Evolutionary conservation across 2,113 vertebrate species (phyloP), one percentile per base, ranked within the genome.

Genomic region (Chaetodon auriga): DNA sequence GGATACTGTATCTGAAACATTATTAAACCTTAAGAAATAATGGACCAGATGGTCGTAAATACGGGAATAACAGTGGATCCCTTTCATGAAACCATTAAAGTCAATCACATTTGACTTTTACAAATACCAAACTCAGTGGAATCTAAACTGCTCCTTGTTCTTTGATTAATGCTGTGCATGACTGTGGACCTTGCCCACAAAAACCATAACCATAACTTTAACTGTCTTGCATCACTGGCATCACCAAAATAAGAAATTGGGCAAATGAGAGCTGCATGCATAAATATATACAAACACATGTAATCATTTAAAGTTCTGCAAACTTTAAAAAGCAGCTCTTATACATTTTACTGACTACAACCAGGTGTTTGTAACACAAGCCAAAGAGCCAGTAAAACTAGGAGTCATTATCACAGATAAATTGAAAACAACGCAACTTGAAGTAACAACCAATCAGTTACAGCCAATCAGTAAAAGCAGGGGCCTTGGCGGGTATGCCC

Each of bases 1-100:
- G 88, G 88, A 85, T 92, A 93, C 89, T 92, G 87, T 87, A 93
- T 89, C 85, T 90, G 69, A 90, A 92, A 92, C 87, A 91, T 91
- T 91, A 91, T 93, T 92, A 92, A 92, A 92, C 88, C 78, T 81
- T 80, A 53, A 76, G 84, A 77, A 76, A 87, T 83, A 87, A 66
- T 12, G 75, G 62, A 89, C 80, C 92, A 92, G 87, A 91, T 92
- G 93, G 90, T 65, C 69, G 90, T 92, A 93, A 91, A 93, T 88
- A 79, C 86, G 78, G 62, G 84, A 70, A 85, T 81, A 92, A 93
- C 75, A 87, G 64, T 61, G 80, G 68, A 65, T 79, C 55, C 41
- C 69, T 88, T 91, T 91, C 82, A 92, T 80, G 86, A 88, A 85
- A 73, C 83, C 77, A 82, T 87, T 92, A 86, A 75, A 92, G 82